Base-by-base conservation (phyloP, 2,888 invertebrate species). In the Rugalucina vietnamica region DNA sequence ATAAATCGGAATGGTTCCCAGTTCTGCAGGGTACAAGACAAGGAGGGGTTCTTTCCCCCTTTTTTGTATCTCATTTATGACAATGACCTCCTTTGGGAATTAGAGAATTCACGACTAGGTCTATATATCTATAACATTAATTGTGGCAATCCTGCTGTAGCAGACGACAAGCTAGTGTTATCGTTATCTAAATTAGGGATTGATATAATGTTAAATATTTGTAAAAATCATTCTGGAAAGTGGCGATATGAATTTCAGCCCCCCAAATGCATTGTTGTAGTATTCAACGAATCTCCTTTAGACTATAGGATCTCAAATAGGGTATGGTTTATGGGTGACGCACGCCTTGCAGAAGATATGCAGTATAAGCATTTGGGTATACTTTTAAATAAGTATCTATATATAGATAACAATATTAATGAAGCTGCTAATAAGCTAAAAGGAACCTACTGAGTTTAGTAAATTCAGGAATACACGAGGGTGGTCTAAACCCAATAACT, bases 1-100 rank as follows among this genome's bases (percentile, higher is more conserved):
- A 34, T 3, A 37, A n/a, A n/a, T 71, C 71, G 4, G 71, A 36
- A 1, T 71, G 71, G 34, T 71, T 71, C 24, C 37, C 71, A 18
- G 36, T 71, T 8, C 36, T 71, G 71, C 71, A 71, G n/a, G 71
- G 71, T 36, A 71, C 39, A 2, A 71, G 71, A 36, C 36, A 71
- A 36, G 71, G 18, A 2, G 71, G 71, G n/a, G 36, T 34, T 29
- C n/a, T 29, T 5, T 36, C 71, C 21, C 71, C 71, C 8, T n/a
- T 71, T 71, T 36, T 34, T 71, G 24, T 71, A 36, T 36, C 71
- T 71, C 8, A 4, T 29, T 21, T 71, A 71, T 34, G 21, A n/a
- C 14, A 14, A 71, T 37, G 71, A 24, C 2, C 36, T 71, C 3
- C 4, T 71, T 18, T 34, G n/a, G n/a, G 71, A 71, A 71, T 24